These are phyloP conservation scores for Nyleta sp. DNA, from an alignment of 2,888 invertebrate species.

Conservation along the genomic window DNA sequence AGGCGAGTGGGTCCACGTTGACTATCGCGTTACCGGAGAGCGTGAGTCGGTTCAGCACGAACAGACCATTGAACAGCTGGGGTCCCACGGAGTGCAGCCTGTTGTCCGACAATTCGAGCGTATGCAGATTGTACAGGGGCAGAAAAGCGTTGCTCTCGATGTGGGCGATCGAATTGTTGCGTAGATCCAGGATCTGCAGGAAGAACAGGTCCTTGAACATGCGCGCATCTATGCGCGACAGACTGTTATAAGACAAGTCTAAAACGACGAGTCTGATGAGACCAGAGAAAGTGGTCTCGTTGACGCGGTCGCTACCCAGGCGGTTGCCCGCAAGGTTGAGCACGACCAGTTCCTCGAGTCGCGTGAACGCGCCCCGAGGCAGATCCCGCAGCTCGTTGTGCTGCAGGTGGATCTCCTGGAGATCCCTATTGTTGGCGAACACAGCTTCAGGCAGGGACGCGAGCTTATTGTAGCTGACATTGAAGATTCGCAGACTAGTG, in stretches of 20 bases:
- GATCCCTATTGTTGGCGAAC: conserved; percentile 83
- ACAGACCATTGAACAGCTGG: conserved; percentile 92
- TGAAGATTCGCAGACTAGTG: conserved; percentile 90
- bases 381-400: conserved; percentile 93
- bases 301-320: conserved; percentile 92
- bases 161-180: conserved; percentile 94
- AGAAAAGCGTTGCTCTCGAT: conserved; percentile 94
- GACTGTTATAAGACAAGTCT: conserved; percentile 93
- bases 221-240: conserved; percentile 91
- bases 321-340: conserved; percentile 93
- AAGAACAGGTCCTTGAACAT: conserved; percentile 96
- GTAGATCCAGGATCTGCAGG: conserved; percentile 92
- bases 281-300: conserved; percentile 93
- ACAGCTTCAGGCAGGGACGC: conserved; percentile 92
- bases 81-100: conserved; percentile 91
- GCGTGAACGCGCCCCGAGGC: conserved; percentile 92
- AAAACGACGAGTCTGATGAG: conserved; percentile 92
- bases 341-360: conserved; percentile 92
- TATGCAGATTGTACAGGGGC: conserved; percentile 94
- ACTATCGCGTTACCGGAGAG: conserved; percentile 93
- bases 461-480: conserved; percentile 93
- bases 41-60: conserved; percentile 92
- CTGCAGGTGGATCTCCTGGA: conserved; percentile 92
- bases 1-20: conserved; percentile 90
- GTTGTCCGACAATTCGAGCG: conserved; percentile 94